Evolutionary conservation across 2,113 vertebrate species (phyloP), one percentile per base, ranked within the genome.

Genomic region (Alethe castanea): DNA sequence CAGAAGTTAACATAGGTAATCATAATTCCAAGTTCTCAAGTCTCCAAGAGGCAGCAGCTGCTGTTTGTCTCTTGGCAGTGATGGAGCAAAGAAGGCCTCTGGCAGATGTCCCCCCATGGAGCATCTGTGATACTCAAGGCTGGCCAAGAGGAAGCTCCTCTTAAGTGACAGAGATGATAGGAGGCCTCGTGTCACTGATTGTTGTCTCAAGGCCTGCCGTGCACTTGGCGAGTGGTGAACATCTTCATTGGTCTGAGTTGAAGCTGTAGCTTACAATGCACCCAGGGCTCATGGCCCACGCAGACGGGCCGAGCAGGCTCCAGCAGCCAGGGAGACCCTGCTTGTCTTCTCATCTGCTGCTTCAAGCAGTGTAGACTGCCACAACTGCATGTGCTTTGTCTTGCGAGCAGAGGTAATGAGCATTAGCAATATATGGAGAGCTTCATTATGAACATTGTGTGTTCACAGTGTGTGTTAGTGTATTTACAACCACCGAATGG

Each of bases 211-310:
- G 14, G 35, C 56, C 14, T 44, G n/a, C 28, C 0, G 0, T 29
- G 10, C 26, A 31, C 19, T 3, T 74, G 56, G 22, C 42, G 53
- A 88, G 59, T 38, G 20, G 29, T 29, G 59, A 83, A 28, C 16
- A 16, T 48, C 57, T 71, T 29, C 18, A 13, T 54, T 76, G 47
- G 42, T 11, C 8, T 44, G 14, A 33, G 19, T 38, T 72, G 35
- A 60, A 47, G 38, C n/a, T 25, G 29, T 12, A 40, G 18, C 26
- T 74, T 42, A 33, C 12, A 52, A 23, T 31, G 13, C 54, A 36
- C 2, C 9, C 36, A 14, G 12, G 3, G 11, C 28, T 67, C 0
- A 0, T 35, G 52, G 8, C 28, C 29, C 48, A 44, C 1, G 6
- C 12, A 8, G 33, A 7, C 14, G 24, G 35, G 22, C 11, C n/a